A percentile compares a stretch with the other conserved stretches of the same genome.
These are phyloP conservation scores for Myrmecophaga tridactyla DNA, from an alignment of 2,113 vertebrate species.

Conservation along the genomic window DNA sequence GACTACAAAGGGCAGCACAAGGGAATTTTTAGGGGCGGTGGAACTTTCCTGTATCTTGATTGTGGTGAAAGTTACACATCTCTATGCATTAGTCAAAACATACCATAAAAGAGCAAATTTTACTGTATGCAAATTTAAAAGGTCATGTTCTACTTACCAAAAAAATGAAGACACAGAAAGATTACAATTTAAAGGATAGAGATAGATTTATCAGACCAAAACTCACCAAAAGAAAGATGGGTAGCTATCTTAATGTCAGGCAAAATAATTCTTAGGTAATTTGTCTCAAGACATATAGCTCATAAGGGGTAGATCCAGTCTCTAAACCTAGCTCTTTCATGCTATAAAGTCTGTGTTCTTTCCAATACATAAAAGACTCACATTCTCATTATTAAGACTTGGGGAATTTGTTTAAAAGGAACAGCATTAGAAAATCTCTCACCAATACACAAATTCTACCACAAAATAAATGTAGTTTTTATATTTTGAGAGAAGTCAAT, in stretches of 20 bases:
- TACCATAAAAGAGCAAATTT: not conserved
- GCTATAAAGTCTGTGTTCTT: not conserved
- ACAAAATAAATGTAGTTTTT: conserved; percentile 8
- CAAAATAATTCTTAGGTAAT: not conserved
- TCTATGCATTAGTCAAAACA: not conserved
- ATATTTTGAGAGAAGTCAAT: conserved; percentile 20
- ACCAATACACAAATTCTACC: conserved; percentile 3
- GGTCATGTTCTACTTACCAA: not conserved
- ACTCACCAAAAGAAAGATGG: not conserved
- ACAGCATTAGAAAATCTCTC: not conserved
- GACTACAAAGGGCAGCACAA: not conserved
- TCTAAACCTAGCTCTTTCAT: not conserved
- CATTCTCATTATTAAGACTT: not conserved
- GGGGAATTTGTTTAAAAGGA: not conserved
- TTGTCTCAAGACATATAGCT: not conserved
- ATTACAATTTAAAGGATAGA: not conserved
- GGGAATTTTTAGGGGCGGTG: not conserved
- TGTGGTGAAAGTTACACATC: not conserved
- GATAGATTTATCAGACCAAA: not conserved
- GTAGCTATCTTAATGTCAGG: not conserved
- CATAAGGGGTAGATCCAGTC: not conserved
- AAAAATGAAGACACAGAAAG: not conserved
- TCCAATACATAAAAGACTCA: not conserved
- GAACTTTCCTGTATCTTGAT: not conserved
- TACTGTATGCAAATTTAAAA: not conserved